These are phyloP conservation scores for Rhabdomys pumilio DNA, from an alignment of 2,797 vertebrate species.

Conservation along the genomic window DNA sequence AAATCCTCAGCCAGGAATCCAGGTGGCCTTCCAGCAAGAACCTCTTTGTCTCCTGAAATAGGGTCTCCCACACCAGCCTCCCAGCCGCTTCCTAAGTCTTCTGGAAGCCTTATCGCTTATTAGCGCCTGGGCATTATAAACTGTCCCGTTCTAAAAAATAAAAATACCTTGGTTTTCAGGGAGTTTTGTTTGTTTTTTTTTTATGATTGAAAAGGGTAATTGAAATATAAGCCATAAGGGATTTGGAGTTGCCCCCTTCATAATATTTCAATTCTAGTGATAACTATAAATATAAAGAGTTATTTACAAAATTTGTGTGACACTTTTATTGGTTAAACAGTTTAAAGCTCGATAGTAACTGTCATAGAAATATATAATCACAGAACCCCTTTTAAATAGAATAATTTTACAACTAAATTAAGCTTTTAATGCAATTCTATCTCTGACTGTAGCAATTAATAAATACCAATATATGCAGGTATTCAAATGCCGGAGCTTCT, in stretches of 20 bases:
- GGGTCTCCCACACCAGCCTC: conserved; percentile 67
- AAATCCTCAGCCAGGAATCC: conserved; percentile 75
- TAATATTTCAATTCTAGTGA: not conserved
- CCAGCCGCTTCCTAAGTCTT: not conserved
- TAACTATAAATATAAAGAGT: conserved; percentile 31
- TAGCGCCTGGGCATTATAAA: conserved; percentile 34
- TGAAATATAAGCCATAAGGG: not conserved
- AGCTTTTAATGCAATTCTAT: conserved; percentile 27
- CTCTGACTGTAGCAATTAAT: not conserved
- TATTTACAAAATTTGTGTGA: conserved; percentile 27
- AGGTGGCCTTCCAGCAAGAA: conserved; percentile 63
- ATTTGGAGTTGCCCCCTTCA: not conserved
- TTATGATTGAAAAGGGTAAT: not conserved
- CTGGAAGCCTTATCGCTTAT: conserved; percentile 17
- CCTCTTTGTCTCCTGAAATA: conserved; percentile 62
- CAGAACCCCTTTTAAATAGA: not conserved
- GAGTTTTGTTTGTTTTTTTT: not conserved
- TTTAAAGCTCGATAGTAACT: conserved; percentile 42
- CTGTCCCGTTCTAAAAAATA: not conserved
- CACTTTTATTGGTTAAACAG: conserved; percentile 23
- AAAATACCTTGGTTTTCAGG: not conserved
- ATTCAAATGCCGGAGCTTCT: conserved; percentile 14
- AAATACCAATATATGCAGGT: conserved; percentile 30
- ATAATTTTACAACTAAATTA: conserved; percentile 39
- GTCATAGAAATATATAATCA: conserved; percentile 40